Evolutionary conservation across 2,113 vertebrate genomes (phyloP), one percentile per base, ranked within the genome.

Genomic region (Tinamus guttatus): DNA sequence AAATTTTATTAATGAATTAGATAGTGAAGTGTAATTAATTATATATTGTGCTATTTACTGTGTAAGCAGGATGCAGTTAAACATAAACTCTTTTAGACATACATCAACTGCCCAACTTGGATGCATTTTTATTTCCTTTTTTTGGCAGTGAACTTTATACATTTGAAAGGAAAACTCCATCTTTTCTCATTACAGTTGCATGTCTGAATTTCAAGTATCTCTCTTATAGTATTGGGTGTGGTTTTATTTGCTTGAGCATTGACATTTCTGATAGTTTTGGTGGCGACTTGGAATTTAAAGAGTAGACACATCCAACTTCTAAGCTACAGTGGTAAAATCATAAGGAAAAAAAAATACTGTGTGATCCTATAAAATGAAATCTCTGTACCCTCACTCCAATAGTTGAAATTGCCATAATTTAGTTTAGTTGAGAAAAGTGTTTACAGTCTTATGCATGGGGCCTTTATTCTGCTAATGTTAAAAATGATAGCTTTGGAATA

Each of bases 401-500:
- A 40, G 65, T 63, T 86, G 80, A 68, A 71, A 43, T 52, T 88
- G 52, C 49, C 62, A 65, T 52, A 81, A 9, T 34, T 34, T 64
- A 34, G 49, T 84, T 86, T 58, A 93, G 47, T 41, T 0, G 0
- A 75, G 69, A 73, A 84, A 9, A 59, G 89, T 93, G 59, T 90
- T 96, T 95, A 77, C 90, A 86, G 30, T 54, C 38, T 84, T 76
- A 34, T 81, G 77, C 73, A 89, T 90, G 62, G 62, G 40, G 30
- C 52, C 90, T 79, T 86, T 71, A 28, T 89, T 91, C 80, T 84
- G 47, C 83, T 79, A 90, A 60, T 92, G 88, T 88, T 90, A 90
- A n/a, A 95, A 89, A 89, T 95, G 90, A 84, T 43, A 76, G 69
- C 28, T 92, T 84, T 93, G 88, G 85, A 71, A 60, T 87, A 79